Base-by-base conservation (phyloP, 2,888 invertebrate genomes). In the Andrena flavipes region DNA sequence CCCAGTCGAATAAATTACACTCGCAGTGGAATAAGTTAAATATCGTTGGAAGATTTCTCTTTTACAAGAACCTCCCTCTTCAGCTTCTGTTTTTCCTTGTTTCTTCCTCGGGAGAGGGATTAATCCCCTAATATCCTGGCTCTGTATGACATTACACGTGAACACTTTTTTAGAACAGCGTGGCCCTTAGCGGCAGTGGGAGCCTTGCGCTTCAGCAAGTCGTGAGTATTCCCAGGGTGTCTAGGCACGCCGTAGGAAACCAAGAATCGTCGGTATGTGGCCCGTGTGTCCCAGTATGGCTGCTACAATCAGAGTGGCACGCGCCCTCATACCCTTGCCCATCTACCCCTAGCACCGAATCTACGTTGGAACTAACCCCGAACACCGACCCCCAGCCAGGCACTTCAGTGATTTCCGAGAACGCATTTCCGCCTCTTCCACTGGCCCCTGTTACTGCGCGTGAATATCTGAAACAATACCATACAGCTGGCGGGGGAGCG, bases 241-340 rank as follows among this genome's bases (percentile, higher is more conserved):
- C 87, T 85, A 87, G 85, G 86, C 85, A 87, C 81, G 89, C 85
- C 78, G 81, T 87, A 87, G 80, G 87, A 88, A 88, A 88, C 87
- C 89, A 88, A 88, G 90, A 90, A 91, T 90, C 88, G 86, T 85
- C 89, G 90, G 90, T 88, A 91, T 91, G 91, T 87, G 84, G 84
- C 82, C 85, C 86, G 86, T 87, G 90, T 88, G 88, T 87, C 85
- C 88, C 82, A 85, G 89, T 84, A 89, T 87, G 87, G 90, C 85
- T 80, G 85, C 85, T 87, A 91, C 88, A 90, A 90, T 90, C 90
- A 86, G 87, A 88, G 87, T 86, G 91, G 91, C 91, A 90, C 91
- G 90, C 89, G 91, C 76, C 83, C 84, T 80, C 89, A 79, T 80
- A 84, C 85, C 80, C 78, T 5, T 30, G 30, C n/a, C 68, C 48